Evolutionary conservation across 2,113 vertebrate species (phyloP).

Genomic region (Xerus inauris): DNA sequence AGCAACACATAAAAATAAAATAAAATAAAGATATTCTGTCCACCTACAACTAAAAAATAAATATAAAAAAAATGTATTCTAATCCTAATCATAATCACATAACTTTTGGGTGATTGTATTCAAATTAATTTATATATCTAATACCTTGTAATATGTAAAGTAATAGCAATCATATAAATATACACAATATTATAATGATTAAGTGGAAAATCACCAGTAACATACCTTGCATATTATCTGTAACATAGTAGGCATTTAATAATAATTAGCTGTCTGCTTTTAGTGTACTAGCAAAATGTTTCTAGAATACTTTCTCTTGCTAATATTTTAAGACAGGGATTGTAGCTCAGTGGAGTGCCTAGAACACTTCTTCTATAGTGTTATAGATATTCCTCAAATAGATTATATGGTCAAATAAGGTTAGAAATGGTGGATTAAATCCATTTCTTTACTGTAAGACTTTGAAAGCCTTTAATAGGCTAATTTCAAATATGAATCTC

Average conservation of each 20-base stretch:
- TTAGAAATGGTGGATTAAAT: conserved; percentile 18
- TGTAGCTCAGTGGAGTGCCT: background rate
- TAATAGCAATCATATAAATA: background rate
- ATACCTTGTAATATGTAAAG: background rate
- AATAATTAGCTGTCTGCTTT: background rate
- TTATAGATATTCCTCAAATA: background rate
- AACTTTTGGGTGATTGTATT: background rate
- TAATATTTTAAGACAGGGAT: background rate
- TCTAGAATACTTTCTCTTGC: background rate
- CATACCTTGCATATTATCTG: background rate
- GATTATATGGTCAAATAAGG: conserved; percentile 31
- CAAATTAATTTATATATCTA: background rate
- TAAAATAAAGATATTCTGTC: no score
- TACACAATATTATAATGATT: background rate
- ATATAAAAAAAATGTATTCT: no score
- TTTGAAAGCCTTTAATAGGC: conserved; percentile 23
- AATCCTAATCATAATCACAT: background rate
- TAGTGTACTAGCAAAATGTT: background rate
- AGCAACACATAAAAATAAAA: no score
- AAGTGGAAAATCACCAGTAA: background rate
- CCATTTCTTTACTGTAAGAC: background rate
- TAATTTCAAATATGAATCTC: conserved; percentile 7
- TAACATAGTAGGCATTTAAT: background rate
- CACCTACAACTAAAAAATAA: no score
- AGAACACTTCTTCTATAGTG: background rate